phyloP scores from a whole-genome alignment of 1,140 invertebrate genomes.

The Micrasema longulum region DNA sequence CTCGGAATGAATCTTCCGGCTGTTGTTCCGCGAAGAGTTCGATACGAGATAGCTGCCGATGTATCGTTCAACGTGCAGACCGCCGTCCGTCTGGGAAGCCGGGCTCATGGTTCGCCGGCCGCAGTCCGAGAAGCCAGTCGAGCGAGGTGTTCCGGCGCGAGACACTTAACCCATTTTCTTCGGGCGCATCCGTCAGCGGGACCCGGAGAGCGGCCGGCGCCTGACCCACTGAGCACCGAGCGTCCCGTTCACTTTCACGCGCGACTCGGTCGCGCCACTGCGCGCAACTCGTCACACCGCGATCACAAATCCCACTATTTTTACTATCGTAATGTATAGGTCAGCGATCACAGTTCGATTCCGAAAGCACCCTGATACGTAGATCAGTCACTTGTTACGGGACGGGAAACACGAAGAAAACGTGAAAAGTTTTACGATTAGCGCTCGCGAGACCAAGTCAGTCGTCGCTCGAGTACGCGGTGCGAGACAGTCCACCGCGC shows the following conservation, averaged over 20 bases:
- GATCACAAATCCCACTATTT: slow-evolving; percentile 20
- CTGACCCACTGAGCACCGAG: slow-evolving; percentile 1
- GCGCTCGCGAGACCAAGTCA: slow-evolving; percentile 26
- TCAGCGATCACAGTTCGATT: too few relatives aligned
- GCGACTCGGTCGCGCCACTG: slow-evolving; percentile 5
- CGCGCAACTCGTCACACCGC: not conserved
- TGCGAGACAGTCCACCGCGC: slow-evolving; percentile 14
- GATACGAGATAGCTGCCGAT: slow-evolving; percentile 75
- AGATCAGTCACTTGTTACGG: too few relatives aligned
- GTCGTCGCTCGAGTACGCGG: slow-evolving; percentile 4
- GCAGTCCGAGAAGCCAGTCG: slow-evolving; percentile 38
- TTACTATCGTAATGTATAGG: too few relatives aligned
- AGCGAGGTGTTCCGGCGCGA: slow-evolving; percentile 61
- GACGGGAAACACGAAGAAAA: too few relatives aligned
- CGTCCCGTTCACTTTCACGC: slow-evolving; percentile 49
- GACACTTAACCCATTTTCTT: slow-evolving; percentile 64
- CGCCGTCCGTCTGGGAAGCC: slow-evolving; percentile 68
- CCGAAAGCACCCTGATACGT: too few relatives aligned
- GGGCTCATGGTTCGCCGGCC: slow-evolving; percentile 68
- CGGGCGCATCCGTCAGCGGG: slow-evolving; percentile 42
- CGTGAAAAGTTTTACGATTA: slow-evolving; percentile 25
- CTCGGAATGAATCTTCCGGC: slow-evolving; percentile 57
- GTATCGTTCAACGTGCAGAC: slow-evolving; percentile 74
- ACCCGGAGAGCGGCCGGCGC: slow-evolving; percentile 1
- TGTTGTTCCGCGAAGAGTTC: slow-evolving; percentile 52